Base-by-base conservation (phyloP, 1,140 invertebrate genomes). In the Physella acuta region DNA sequence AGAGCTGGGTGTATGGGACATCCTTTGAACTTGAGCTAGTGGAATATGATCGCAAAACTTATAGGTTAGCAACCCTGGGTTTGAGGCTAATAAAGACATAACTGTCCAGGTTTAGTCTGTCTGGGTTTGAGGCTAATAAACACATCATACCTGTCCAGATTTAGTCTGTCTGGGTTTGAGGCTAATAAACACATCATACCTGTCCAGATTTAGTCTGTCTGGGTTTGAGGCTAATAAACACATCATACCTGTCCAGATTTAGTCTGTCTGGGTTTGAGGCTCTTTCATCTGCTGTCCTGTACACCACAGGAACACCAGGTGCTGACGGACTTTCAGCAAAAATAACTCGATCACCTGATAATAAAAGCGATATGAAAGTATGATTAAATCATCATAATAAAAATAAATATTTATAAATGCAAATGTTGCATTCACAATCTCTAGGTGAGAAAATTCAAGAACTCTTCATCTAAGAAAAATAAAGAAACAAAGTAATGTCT, bases 51-150 rank as follows among this genome's bases (percentile, higher is more conserved):
- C n/a, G 44, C 44, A 49, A 14, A n/a, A 14, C 11, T 14, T n/a
- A n/a, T n/a, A n/a, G n/a, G n/a, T 85, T 11, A 85, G 78, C 75
- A 82, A 78, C 73, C 84, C 83, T 69, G 81, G 83, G 64, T 85
- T 85, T 33, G 81, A 73, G 16, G 78, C 71, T n/a, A 56, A 56
- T 14, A 28, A 26, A 2, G 16, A 33, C 14, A 53, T 73, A 84
- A 82, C 83, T 81, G 74, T 85, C 83, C 34, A 85, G 71, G 62
- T 85, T 85, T 11, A 85, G 78, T 76, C 83, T 78, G 74, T 85
- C 83, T 69, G 81, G 83, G 64, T 85, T 85, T 33, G 81, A 73
- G 16, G 78, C 71, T 36, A 31, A 3, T 20, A 31, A 33, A 3
- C 30, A 33, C 14, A 53, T 16, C 26, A n/a, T 73, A 84, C 83